Base-by-base conservation (phyloP, 2,888 invertebrate species). In the Metalampra italica region DNA sequence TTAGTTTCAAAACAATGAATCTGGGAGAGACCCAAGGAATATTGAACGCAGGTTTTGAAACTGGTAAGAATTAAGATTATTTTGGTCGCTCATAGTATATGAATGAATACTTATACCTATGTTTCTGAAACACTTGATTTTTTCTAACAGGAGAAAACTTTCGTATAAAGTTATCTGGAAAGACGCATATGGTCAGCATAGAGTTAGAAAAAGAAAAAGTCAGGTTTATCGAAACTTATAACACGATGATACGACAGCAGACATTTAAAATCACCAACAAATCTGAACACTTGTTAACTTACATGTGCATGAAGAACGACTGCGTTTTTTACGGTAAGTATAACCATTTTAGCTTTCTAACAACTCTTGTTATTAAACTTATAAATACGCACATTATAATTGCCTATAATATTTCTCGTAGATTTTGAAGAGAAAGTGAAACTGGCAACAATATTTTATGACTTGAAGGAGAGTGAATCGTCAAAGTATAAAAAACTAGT, bases 271-370 rank as follows among this genome's bases (percentile, higher is more conserved):
- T 93, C 43, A 69, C 69, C 12, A 93, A 93, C 63, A 87, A 87
- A 52, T 92, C 92, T 11, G 70, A 90, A 29, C 86, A 90, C 55
- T 38, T 82, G 5, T 75, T 92, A 1, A 83, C 88, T 0, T 93
- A 90, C 57, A 80, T 88, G 59, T 93, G 93, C 86, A 91, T 92
- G 85, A 81, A 82, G 53, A 87, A 91, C 55, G 77, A 84, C 36
- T 81, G 68, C 29, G 69, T 85, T 14, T 78, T 74, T 43, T 71
- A 14, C 4, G 40, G 29, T 42, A 36, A n/a, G n/a, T n/a, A n/a
- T n/a, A n/a, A n/a, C n/a, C n/a, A n/a, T n/a, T 32, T 12, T 9
- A 11, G 8, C 12, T 7, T 14, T 46, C 9, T 29, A 29, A 13
- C 32, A 39, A 38, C 12, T n/a, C n/a, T n/a, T 36, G 30, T 30